A percentile compares a stretch with the other conserved stretches of the same genome.
Evolutionary conservation across 1,140 invertebrate species (phyloP).

Genomic region (Papilio machaon): DNA sequence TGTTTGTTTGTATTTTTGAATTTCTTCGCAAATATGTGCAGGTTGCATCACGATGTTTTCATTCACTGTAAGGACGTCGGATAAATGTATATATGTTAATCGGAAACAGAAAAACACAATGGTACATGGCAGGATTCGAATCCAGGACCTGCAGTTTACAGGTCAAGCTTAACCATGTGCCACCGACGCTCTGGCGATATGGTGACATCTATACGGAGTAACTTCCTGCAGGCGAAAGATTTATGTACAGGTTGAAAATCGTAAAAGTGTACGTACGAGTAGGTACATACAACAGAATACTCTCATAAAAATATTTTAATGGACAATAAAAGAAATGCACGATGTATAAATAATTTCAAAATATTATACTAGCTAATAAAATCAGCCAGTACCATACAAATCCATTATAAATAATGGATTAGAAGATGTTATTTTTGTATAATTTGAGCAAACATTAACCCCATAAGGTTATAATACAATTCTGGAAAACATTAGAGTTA

Average conservation of each 20-base stretch:
- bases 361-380: slow-evolving; percentile 16
- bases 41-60: no score
- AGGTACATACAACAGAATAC: slow-evolving; percentile 23
- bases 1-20: no score
- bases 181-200: no score
- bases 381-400: slow-evolving; percentile 11
- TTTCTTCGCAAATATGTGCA: no score
- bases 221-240: background rate
- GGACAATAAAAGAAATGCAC: slow-evolving; percentile 17
- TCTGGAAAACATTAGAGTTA: no score
- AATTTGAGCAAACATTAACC: background rate
- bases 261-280: background rate
- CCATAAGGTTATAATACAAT: no score
- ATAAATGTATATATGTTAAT: no score
- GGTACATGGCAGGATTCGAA: no score
- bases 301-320: slow-evolving; percentile 24
- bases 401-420: slow-evolving; percentile 21
- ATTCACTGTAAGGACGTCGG: no score
- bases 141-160: no score
- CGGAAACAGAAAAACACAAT: no score
- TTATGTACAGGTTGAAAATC: background rate
- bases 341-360: slow-evolving; percentile 21
- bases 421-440: background rate
- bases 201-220: background rate
- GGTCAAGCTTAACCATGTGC: no score